phyloP scores from a whole-genome alignment of 2,113 vertebrate genomes.

The Willisornis vidua region DNA sequence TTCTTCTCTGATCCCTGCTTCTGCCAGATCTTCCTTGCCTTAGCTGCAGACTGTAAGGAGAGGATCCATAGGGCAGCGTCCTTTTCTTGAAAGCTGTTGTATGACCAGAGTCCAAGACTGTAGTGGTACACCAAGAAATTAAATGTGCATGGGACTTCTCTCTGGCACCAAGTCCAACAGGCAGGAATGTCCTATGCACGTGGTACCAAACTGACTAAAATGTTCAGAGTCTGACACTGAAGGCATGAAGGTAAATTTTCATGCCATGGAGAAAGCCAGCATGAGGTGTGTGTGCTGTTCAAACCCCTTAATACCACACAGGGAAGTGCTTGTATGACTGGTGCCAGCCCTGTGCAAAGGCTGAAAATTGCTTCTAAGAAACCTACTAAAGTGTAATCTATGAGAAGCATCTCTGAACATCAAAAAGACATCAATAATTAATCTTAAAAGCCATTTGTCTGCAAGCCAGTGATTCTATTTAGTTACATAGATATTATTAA shows the following conservation, averaged over 20 bases:
- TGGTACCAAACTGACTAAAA: background rate
- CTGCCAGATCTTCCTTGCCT: background rate
- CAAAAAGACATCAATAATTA: background rate
- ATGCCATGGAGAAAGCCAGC: background rate
- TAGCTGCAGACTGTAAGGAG: background rate
- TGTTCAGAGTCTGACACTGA: background rate
- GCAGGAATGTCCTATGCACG: background rate
- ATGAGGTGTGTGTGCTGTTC: background rate
- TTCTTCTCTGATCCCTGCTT: background rate
- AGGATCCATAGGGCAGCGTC: background rate
- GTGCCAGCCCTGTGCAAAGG: background rate
- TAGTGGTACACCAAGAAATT: background rate
- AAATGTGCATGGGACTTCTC: background rate
- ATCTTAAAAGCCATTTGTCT: conserved; percentile 11
- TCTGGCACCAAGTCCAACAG: background rate
- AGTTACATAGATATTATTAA: background rate
- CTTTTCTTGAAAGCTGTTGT: background rate
- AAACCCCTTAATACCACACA: background rate
- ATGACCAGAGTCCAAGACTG: background rate
- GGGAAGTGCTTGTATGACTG: background rate
- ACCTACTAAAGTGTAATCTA: background rate
- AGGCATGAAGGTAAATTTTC: background rate
- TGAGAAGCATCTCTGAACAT: background rate
- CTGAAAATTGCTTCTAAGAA: background rate
- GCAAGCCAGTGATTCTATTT: background rate